phyloP scores from a whole-genome alignment of 2,888 invertebrate species.

The Hecatera dysodea region DNA sequence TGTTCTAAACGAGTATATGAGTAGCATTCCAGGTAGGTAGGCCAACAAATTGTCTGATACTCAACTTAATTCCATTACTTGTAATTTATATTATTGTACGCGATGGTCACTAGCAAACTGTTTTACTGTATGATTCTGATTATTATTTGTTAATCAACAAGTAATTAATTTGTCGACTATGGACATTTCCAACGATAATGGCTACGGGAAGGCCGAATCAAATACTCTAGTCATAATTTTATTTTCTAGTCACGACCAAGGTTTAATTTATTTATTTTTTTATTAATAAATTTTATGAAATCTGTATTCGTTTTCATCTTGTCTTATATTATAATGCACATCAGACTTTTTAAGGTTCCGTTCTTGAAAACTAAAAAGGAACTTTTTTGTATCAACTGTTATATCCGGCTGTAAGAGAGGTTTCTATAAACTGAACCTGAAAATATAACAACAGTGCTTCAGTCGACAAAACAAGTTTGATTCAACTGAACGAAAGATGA shows the following conservation, averaged over 20 bases:
- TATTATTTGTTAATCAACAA: conserved; percentile 5
- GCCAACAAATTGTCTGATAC: conserved; percentile 30
- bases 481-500: not conserved
- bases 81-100: not conserved
- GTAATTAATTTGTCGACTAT: conserved; percentile 9
- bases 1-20: not conserved
- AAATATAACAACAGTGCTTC: not conserved
- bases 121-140: not conserved
- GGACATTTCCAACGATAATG: not conserved
- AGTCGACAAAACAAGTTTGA: not conserved
- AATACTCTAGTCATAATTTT: conserved; percentile 43
- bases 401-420: not conserved
- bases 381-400: not conserved
- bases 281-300: not conserved
- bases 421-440: not conserved
- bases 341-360: not conserved
- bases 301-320: conserved; percentile 1
- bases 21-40: conserved; percentile 34
- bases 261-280: too few relatives aligned
- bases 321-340: not conserved
- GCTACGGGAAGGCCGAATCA: not conserved
- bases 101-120: too few relatives aligned
- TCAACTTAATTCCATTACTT: conserved; percentile 11
- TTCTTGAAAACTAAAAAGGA: not conserved
- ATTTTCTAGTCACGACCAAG: conserved; percentile 14